A percentile compares a stretch with the other conserved stretches of the same genome.
Conservation (phyloP, 2,888 invertebrate genomes). For the Oxycera nigricornis region DNA sequence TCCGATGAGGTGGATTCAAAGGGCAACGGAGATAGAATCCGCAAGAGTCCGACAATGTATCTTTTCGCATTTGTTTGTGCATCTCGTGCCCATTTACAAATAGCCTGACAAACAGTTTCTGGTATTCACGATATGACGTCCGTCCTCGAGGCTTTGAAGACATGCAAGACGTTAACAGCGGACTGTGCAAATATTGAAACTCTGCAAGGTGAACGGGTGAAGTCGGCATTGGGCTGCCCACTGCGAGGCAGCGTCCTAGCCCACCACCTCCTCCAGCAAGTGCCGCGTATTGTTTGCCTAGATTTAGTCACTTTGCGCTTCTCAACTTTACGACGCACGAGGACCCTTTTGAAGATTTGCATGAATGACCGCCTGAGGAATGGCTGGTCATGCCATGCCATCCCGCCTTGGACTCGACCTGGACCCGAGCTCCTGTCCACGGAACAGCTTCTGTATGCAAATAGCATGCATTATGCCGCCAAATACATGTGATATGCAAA, state of each 20-base stretch:
- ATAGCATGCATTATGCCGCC: constrained; percentile 20
- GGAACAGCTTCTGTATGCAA: constrained; percentile 33
- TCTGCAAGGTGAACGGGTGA: constrained; percentile 12
- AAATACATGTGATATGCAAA: constrained; percentile 30
- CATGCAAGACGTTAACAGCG: not conserved
- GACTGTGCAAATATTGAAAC: constrained; percentile 23
- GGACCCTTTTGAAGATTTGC: constrained; percentile 40
- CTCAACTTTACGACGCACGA: constrained; percentile 1
- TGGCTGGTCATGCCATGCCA: not conserved
- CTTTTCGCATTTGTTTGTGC: not conserved
- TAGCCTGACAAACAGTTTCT: not conserved
- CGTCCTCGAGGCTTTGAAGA: no score
- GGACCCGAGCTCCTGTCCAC: not conserved
- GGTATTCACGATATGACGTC: constrained; percentile 18
- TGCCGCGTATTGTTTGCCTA: constrained; percentile 40
- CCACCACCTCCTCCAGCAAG: constrained; percentile 5
- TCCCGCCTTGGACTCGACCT: not conserved
- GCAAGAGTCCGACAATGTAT: not conserved
- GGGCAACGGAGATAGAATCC: no score
- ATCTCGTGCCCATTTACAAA: constrained; percentile 30
- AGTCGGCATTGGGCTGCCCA: not conserved
- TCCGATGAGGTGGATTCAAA: no score
- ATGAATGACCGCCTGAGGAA: constrained; percentile 41
- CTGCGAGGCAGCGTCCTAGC: not conserved
- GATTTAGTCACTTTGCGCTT: constrained; percentile 37